Evolutionary conservation across 2,797 vertebrate genomes (phyloP).

Genomic region (Girardinus metallicus): DNA sequence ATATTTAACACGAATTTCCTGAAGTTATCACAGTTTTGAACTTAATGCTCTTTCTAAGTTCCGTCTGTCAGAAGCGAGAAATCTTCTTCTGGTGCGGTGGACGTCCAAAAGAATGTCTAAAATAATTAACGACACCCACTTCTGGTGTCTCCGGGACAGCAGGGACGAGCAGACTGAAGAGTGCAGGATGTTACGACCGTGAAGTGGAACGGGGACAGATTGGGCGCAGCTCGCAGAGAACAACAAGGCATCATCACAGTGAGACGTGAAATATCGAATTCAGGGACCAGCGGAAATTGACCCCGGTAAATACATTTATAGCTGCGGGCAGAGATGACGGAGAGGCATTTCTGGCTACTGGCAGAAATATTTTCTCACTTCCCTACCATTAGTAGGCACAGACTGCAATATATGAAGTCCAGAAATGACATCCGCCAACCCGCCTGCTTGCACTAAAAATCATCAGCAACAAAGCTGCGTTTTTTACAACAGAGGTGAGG

Average conservation of each 20-base stretch:
- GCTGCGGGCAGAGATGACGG: constrained; percentile 8
- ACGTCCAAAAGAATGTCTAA: constrained; percentile 29
- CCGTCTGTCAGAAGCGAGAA: constrained; percentile 13
- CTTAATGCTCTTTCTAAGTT: constrained; percentile 17
- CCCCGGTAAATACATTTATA: constrained; percentile 24
- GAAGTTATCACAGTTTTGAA: constrained; percentile 32
- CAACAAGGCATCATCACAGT: constrained; percentile 35
- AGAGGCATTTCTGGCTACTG: constrained; percentile 5
- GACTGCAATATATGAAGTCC: constrained; percentile 4
- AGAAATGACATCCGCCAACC: constrained; percentile 27
- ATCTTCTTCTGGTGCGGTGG: not conserved
- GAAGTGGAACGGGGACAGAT: constrained; percentile 50
- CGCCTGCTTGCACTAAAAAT: constrained; percentile 46
- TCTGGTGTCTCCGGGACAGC: constrained; percentile 29
- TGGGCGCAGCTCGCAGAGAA: constrained; percentile 42
- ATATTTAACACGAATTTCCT: constrained; percentile 41
- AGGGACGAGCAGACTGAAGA: constrained; percentile 14
- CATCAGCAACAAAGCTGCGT: constrained; percentile 32
- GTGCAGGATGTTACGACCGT: constrained; percentile 32
- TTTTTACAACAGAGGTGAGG: constrained; percentile 26
- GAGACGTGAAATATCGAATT: constrained; percentile 45
- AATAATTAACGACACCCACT: constrained; percentile 33
- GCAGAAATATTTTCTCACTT: constrained; percentile 7
- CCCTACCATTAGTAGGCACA: constrained; percentile 8
- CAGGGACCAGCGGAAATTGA: constrained; percentile 51